A percentile compares a stretch with the other conserved stretches of the same genome.
Conservation (phyloP, 1,140 invertebrate species). For the Musca domestica region DNA sequence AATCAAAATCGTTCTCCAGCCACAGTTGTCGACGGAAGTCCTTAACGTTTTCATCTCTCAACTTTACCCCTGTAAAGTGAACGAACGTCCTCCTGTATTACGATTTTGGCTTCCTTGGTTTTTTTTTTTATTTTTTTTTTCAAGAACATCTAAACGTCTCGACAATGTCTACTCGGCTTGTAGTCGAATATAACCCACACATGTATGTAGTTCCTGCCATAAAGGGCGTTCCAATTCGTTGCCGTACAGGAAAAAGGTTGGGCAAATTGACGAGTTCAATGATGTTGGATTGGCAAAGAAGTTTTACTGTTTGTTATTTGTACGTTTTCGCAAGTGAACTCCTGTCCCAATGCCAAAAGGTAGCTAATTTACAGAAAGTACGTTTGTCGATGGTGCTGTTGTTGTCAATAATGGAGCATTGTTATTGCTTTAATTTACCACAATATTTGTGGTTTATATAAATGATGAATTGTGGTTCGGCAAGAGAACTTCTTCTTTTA, state of each 20-base stretch:
- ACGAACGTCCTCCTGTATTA: background rate
- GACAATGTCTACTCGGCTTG: background rate
- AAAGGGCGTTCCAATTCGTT: background rate
- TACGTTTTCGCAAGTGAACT: background rate
- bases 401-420: no score
- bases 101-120: background rate
- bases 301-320: no score
- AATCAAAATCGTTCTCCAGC: background rate
- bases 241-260: conserved; percentile 2
- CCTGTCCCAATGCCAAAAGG: background rate
- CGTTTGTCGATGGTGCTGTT: no score
- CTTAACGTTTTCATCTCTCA: background rate
- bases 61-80: background rate
- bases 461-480: no score
- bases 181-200: background rate
- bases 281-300: background rate
- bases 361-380: conserved; percentile 5
- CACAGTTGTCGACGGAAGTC: background rate
- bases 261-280: background rate
- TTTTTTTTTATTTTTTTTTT: no score
- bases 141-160: conserved; percentile 7
- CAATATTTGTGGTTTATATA: background rate
- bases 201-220: background rate
- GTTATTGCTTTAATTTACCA: background rate
- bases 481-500: no score